Base-by-base conservation (phyloP, 2,113 vertebrate species). In the Rana temporaria region DNA sequence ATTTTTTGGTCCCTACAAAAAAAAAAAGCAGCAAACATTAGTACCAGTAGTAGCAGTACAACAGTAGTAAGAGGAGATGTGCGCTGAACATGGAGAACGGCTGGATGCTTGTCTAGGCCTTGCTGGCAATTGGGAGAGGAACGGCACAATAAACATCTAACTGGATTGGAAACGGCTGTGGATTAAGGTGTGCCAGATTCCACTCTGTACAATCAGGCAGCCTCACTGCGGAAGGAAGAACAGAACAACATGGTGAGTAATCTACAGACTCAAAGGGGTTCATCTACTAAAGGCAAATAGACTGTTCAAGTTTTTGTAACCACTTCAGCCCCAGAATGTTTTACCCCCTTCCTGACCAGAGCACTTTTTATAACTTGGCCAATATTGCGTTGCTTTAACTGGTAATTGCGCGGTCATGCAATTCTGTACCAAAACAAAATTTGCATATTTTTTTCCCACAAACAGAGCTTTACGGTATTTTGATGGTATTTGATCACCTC, bases 21-120 rank as follows among this genome's bases (percentile, higher is more conserved):
- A n/a, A n/a, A n/a, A 55, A 82, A 73, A 81, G 52, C 59, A 82
- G 79, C 60, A 73, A n/a, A 65, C 14, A 20, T n/a, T 30, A 67
- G 52, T 48, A 60, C 52, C 34, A 67, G 30, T 57, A 70, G 78
- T 74, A 55, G 62, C 30, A 82, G 15, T 19, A 62, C 55, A 20
- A 55, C 79, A 72, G 68, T 38, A 64, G 79, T 55, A 19, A 62
- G 17, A 52, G 14, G 6, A 15, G 57, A 42, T 17, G 9, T 42
- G 30, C 32, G 30, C 15, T 24, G 34, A 12, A 64, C 7, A 8
- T 4, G 18, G 57, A 70, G 30, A 38, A 30, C 24, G 22, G 48
- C 9, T 2, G 38, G 63, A 26, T 14, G 77, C n/a, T n/a, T 4
- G 19, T 32, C 24, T n/a, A 17, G 26, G 26, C 30, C 12, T 34